Conservation (phyloP, 92 coral and sea anemone species). For the Hydrozoanthus gracilis region DNA sequence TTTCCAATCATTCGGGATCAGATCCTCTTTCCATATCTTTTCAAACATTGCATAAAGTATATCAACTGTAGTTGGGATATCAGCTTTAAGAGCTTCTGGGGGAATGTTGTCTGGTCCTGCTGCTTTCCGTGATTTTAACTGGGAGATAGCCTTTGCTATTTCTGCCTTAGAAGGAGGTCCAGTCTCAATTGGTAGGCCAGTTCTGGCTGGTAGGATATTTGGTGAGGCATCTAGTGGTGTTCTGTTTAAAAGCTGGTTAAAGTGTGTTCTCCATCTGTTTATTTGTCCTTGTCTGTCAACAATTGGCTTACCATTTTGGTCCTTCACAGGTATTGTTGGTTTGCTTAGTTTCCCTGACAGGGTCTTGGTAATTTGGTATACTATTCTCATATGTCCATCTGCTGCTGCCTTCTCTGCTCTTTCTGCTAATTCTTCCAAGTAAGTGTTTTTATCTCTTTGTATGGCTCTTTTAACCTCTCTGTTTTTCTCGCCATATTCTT, state of each 20-base stretch:
- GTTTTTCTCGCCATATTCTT: background rate
- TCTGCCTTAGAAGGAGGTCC: constrained; percentile 24
- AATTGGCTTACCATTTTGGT: constrained; percentile 12
- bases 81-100: constrained; percentile 29
- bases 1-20: constrained; percentile 40
- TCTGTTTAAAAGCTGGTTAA: constrained; percentile 20
- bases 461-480: background rate
- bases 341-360: constrained; percentile 6
- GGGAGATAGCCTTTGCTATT: background rate
- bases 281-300: constrained; percentile 11
- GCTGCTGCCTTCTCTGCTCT: constrained; percentile 33
- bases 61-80: background rate
- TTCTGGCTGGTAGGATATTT: constrained; percentile 8
- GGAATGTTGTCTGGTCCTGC: constrained; percentile 26
- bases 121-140: constrained; percentile 10
- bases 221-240: constrained; percentile 7
- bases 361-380: constrained; percentile 7
- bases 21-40: constrained; percentile 15
- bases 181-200: background rate
- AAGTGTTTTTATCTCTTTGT: background rate
- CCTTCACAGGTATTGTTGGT: constrained; percentile 24
- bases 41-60: background rate
- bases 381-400: constrained; percentile 19
- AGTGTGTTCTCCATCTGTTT: constrained; percentile 22
- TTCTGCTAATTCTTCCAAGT: background rate